Base-by-base conservation (phyloP, 2,113 vertebrate species). In the Solea senegalensis region DNA sequence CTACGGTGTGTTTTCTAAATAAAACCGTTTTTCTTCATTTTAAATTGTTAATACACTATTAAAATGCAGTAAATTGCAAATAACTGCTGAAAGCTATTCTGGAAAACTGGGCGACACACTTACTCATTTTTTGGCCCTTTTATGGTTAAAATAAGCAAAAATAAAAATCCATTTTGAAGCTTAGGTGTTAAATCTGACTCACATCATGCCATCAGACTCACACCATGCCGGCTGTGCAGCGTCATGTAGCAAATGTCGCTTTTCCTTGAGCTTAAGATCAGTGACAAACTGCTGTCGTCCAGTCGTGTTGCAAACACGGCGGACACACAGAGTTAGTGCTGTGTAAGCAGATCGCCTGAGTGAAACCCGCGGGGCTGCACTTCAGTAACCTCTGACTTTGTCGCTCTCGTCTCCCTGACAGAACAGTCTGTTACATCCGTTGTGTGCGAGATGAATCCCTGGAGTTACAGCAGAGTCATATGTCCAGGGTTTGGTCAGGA, bases 401-500 rank as follows among this genome's bases (percentile, higher is more conserved):
- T 41, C 28, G 16, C 48, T 28, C 8, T 28, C 8, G 5, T 28
- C 54, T 54, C 54, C 11, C 68, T 80, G 57, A 54, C 60, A 59
- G 56, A 64, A 90, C 85, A 6, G 55, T 44, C 65, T 87, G 86
- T 90, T 85, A 82, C 74, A 34, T 74, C 65, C 69, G 72, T 72
- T 69, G 34, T 45, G 78, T 72, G 68, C 76, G 78, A 66, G 83
- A 89, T 76, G 82, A 74, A 65, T 91, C 87, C 82, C 88, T 85
- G 73, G 87, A 82, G 88, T 76, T 85, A 58, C 67, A 69, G 65
- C 69, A 76, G 51, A 85, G 71, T 72, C 72, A 67, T 21, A 21
- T 56, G 73, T 81, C 72, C 82, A 84, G 86, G 86, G 70, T 58
- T 79, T 13, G 76, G 83, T 83, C 86, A 84, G 86, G 81, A 84